phyloP scores from a whole-genome alignment of 2,113 vertebrate species.

The Zapus hudsonius region DNA sequence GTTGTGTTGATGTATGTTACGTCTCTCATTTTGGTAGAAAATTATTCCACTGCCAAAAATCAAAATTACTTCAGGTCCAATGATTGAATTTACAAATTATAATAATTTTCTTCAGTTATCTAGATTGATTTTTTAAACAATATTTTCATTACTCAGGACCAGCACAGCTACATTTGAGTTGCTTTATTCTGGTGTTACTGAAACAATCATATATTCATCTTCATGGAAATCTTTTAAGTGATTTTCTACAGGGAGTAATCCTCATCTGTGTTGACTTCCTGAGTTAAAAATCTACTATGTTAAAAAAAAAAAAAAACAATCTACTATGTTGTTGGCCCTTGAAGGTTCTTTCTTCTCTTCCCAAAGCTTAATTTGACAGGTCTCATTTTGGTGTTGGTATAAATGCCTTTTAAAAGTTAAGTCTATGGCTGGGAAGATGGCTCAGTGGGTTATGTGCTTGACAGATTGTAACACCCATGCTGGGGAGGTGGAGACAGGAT shows the following conservation, averaged over 20 bases:
- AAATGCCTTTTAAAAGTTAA: constrained; percentile 42
- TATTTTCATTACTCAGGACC: constrained; percentile 5
- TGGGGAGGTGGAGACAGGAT: no score
- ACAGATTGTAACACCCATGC: not conserved
- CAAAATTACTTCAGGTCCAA: constrained; percentile 41
- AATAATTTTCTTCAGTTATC: constrained; percentile 7
- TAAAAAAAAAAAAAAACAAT: not conserved
- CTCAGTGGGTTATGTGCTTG: not conserved
- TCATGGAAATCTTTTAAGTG: constrained; percentile 30
- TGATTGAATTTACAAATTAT: constrained; percentile 33
- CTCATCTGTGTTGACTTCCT: constrained; percentile 22
- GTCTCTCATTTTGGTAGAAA: constrained; percentile 44
- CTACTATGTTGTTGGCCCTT: constrained; percentile 9
- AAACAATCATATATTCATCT: constrained; percentile 48
- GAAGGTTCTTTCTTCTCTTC: not conserved
- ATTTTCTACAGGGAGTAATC: not conserved
- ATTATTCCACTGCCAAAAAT: not conserved
- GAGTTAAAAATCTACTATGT: not conserved
- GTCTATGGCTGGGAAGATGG: not conserved
- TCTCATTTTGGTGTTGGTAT: not conserved
- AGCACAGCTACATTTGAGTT: not conserved
- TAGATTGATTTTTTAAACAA: constrained; percentile 50
- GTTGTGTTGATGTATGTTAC: not conserved
- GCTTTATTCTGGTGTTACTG: constrained; percentile 27
- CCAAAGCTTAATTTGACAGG: not conserved